Evolutionary conservation across 30 jellyfish, hydroid and myxozoan genomes (phyloP), one percentile per base, ranked within the genome.

Genomic region (Chrysaora quinquecirrha): DNA sequence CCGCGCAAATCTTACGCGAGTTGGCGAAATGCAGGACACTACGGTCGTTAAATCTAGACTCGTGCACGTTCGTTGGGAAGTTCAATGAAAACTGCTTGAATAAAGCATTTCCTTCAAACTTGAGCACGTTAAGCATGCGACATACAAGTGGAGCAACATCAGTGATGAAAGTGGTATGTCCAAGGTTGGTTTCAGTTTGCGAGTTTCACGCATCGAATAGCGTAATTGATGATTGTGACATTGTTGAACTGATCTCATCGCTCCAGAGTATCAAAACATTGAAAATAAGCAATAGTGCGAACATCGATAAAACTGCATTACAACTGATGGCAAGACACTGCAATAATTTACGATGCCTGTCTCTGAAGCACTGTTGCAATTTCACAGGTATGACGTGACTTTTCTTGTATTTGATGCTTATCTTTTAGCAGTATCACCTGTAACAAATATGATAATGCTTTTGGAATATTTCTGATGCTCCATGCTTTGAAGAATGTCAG

Each of bases 141-240:
- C 43, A 54, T 35, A 33, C 78, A 21, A 54, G 80, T n/a, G 93
- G 80, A 27, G 70, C 70, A 27, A 71, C 25, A 48, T 73, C 87
- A 10, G 80, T 50, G 49, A 35, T 54, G 60, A 22, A 49, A 30
- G 25, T 47, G 52, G 32, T 73, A 3, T 14, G 56, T 73, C 69
- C 60, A 16, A 47, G 49, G 38, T 31, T 73, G 29, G 28, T 0
- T 6, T 19, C 84, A 4, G 84, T 73, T 2, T 21, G 35, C 30
- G 47, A 43, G 48, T 47, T 73, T 48, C 23, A 30, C 48, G 71
- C 71, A 0, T 19, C 48, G 9, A 25, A 34, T 47, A 32, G 20
- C 12, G 35, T 29, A 21, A 29, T 32, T 29, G 72, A 73, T 24
- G 56, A 22, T 21, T 18, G 20, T 10, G 48, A 7, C 21, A 30